Evolutionary conservation across 2,888 invertebrate genomes (phyloP), one percentile per base, ranked within the genome.

Genomic region (Pammene fasciana): DNA sequence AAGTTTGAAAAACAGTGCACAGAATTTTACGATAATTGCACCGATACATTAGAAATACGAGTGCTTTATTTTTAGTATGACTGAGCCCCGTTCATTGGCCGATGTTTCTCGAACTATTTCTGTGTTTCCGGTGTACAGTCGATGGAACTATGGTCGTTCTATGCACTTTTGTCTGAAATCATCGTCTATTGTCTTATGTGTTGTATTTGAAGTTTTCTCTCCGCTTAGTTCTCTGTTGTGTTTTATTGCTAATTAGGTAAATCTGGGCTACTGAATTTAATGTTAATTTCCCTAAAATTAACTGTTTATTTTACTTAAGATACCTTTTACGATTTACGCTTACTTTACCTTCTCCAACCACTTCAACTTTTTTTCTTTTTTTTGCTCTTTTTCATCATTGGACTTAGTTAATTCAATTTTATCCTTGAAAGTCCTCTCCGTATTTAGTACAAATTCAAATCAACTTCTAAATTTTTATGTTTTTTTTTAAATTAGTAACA

Each of bases 61-160:
- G 68, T 65, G 68, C 54, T 65, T 70, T 70, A 70, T 70, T 70
- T 65, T 60, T 70, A 65, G 70, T 60, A 59, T 60, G 55, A 60
- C 59, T 65, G 48, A 70, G 57, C 52, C 55, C 48, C 65, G 70
- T 70, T 60, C 65, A 70, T 70, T 60, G 70, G 70, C 65, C 60
- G 59, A 65, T 65, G 70, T 54, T 60, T 65, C 65, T 56, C 60
- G 54, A 50, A 65, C 70, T 70, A 70, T 70, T 70, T 57, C 55
- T 41, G 70, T 60, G 65, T 43, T 65, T 70, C 70, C 70, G 70
- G 68, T 52, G 64, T 59, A 54, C 57, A 65, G 61, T 48, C 55
- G 45, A 18, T 52, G 14, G 36, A 52, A 36, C 64, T 64, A 64
- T 65, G 45, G 56, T 8, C 18, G 57, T 41, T 46, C 14, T 54